phyloP scores from a whole-genome alignment of 2,113 vertebrate species.

The Pseudorasbora parva region DNA sequence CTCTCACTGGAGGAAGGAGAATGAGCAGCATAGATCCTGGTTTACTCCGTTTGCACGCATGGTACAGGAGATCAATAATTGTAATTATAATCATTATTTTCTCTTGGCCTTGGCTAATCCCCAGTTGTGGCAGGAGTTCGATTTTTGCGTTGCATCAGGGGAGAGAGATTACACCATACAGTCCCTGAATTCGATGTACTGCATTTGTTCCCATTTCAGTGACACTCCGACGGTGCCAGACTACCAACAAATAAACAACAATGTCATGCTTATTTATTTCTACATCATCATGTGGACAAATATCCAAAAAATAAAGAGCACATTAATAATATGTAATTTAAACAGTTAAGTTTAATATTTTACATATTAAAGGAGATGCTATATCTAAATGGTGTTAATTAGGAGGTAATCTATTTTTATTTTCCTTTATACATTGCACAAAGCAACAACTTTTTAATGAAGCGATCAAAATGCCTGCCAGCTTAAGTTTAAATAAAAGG shows the following conservation, averaged over 20 bases:
- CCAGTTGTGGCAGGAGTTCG: slow-evolving; percentile 47
- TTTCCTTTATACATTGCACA: no score
- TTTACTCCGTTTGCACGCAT: slow-evolving; percentile 30
- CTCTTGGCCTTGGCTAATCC: slow-evolving; percentile 42
- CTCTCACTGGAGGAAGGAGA: neutral
- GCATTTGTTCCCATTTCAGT: slow-evolving; percentile 29
- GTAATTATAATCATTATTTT: slow-evolving; percentile 54
- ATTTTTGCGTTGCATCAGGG: slow-evolving; percentile 42
- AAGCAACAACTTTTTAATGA: no score
- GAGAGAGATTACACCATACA: slow-evolving; percentile 40
- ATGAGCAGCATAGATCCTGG: neutral
- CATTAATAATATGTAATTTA: neutral
- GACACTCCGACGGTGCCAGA: slow-evolving; percentile 9
- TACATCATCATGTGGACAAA: neutral
- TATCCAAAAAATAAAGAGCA: neutral
- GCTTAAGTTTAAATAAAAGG: no score
- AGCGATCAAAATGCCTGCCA: no score
- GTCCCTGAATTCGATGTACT: slow-evolving; percentile 41
- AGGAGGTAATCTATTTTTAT: no score
- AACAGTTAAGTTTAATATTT: no score
- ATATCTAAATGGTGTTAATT: no score
- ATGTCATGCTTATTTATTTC: neutral
- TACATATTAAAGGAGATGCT: no score
- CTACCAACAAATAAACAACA: slow-evolving; percentile 1
- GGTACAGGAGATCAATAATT: slow-evolving; percentile 53